phyloP scores from a whole-genome alignment of 2,797 vertebrate genomes.

The Diceros bicornis region DNA sequence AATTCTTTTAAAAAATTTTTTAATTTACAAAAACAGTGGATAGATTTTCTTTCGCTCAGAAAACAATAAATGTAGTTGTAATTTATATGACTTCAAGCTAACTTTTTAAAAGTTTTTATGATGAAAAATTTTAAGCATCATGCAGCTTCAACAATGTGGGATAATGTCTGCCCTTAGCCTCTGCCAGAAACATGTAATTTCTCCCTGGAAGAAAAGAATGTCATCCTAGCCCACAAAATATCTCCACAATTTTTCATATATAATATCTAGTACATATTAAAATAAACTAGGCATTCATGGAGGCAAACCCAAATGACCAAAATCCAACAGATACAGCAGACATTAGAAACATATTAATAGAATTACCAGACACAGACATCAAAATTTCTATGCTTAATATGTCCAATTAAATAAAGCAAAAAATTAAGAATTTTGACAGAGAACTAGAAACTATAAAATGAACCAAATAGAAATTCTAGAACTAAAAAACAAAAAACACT shows the following conservation, averaged over 20 bases:
- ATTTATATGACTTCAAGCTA: slow-evolving; percentile 12
- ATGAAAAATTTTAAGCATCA: neutral
- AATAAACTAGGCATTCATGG: neutral
- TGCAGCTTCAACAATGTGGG: neutral
- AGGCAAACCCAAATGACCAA: slow-evolving; percentile 1
- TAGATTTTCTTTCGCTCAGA: neutral
- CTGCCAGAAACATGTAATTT: neutral
- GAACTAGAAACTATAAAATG: slow-evolving; percentile 9
- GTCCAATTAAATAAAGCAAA: slow-evolving; percentile 17
- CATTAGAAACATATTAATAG: neutral
- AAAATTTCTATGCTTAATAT: slow-evolving; percentile 6
- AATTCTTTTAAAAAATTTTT: neutral
- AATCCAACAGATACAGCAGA: neutral
- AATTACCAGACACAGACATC: neutral
- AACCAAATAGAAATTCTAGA: neutral
- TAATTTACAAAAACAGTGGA: neutral
- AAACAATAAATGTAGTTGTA: neutral
- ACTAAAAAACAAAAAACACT: neutral
- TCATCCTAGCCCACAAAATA: neutral
- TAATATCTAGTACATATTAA: neutral
- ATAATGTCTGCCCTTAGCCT: neutral
- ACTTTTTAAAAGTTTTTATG: neutral
- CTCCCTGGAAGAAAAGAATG: neutral
- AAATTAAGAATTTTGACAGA: neutral
- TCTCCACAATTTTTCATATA: neutral